These are phyloP conservation scores for Elegia similella DNA, from an alignment of 2,888 invertebrate genomes.

Conservation along the genomic window DNA sequence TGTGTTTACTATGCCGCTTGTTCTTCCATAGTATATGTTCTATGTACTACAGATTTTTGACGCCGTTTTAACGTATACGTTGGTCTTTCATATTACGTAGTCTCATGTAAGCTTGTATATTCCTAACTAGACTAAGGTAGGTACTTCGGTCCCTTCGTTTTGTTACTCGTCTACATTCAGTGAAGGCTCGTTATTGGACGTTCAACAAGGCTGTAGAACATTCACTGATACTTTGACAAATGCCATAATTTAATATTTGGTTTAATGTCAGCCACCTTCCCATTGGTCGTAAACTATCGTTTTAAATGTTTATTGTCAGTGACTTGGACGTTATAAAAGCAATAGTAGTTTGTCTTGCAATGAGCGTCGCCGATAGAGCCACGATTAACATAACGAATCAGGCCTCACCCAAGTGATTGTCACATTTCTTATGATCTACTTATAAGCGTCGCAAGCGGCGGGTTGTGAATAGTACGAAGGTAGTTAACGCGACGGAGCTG, in stretches of 20 bases:
- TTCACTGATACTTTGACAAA: too few species aligned
- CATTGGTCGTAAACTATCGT: too few species aligned
- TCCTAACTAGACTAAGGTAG: conserved; percentile 41
- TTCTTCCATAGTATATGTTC: conserved; percentile 32
- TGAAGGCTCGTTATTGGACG: not conserved
- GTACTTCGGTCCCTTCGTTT: conserved; percentile 38
- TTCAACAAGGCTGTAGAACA: not conserved
- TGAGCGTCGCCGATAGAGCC: conserved; percentile 9
- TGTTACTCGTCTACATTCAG: conserved; percentile 22
- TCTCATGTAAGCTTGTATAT: conserved; percentile 26
- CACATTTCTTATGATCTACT: conserved; percentile 70
- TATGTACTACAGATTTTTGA: conserved; percentile 28
- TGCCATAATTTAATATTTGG: too few species aligned
- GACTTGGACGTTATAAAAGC: not conserved
- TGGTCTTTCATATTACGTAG: conserved; percentile 28
- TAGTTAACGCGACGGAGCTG: conserved; percentile 45
- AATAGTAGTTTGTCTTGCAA: not conserved
- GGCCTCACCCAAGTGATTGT: conserved; percentile 49
- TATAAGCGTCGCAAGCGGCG: conserved; percentile 50
- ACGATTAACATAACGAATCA: conserved; percentile 33
- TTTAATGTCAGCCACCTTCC: too few species aligned
- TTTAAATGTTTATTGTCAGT: not conserved
- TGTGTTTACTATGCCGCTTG: conserved; percentile 21
- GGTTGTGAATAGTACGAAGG: conserved; percentile 58
- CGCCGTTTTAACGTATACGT: conserved; percentile 24